phyloP scores from a whole-genome alignment of 2,888 invertebrate species.

The Orchesellides sinensis region DNA sequence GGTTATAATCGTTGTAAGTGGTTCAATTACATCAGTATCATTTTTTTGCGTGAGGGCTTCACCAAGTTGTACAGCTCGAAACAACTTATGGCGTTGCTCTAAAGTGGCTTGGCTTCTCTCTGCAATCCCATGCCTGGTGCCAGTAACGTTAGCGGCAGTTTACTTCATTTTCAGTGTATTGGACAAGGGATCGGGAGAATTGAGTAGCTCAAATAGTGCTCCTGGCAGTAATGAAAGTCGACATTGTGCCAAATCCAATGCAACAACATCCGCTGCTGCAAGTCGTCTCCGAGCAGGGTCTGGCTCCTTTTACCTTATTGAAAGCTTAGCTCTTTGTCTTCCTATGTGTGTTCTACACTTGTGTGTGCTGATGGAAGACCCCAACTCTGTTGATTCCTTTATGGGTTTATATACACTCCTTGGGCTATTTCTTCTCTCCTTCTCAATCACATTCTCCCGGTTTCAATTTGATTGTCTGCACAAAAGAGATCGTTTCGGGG shows the following conservation, averaged over 20 bases:
- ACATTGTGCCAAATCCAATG: slow-evolving; percentile 56
- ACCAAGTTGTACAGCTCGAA: slow-evolving; percentile 2
- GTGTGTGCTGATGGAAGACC: slow-evolving; percentile 51
- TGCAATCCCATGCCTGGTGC: slow-evolving; percentile 53
- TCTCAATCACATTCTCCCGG: slow-evolving; percentile 63
- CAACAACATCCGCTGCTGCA: slow-evolving; percentile 26
- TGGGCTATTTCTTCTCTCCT: slow-evolving; percentile 55
- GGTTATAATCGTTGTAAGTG: slow-evolving; percentile 52
- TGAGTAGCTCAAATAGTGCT: slow-evolving; percentile 1
- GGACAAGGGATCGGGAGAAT: slow-evolving; percentile 21
- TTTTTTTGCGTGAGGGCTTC: slow-evolving; percentile 36
- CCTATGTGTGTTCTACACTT: slow-evolving; percentile 59
- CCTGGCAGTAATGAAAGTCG: slow-evolving; percentile 33
- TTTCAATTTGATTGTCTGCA: slow-evolving; percentile 55
- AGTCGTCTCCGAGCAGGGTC: slow-evolving; percentile 3
- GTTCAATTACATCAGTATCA: slow-evolving; percentile 45
- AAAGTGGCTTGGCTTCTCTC: slow-evolving; percentile 59
- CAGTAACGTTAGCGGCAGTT: slow-evolving; percentile 32
- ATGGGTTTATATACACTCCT: slow-evolving; percentile 53
- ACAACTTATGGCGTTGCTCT: slow-evolving; percentile 49
- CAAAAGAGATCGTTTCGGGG: slow-evolving; percentile 64
- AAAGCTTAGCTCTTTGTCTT: slow-evolving; percentile 58
- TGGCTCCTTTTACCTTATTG: slow-evolving; percentile 37
- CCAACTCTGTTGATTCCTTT: slow-evolving; percentile 47
- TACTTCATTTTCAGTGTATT: slow-evolving; percentile 47